Evolutionary conservation across 2,113 vertebrate genomes (phyloP), one percentile per base, ranked within the genome.

Genomic region (Gambusia holbrooki): DNA sequence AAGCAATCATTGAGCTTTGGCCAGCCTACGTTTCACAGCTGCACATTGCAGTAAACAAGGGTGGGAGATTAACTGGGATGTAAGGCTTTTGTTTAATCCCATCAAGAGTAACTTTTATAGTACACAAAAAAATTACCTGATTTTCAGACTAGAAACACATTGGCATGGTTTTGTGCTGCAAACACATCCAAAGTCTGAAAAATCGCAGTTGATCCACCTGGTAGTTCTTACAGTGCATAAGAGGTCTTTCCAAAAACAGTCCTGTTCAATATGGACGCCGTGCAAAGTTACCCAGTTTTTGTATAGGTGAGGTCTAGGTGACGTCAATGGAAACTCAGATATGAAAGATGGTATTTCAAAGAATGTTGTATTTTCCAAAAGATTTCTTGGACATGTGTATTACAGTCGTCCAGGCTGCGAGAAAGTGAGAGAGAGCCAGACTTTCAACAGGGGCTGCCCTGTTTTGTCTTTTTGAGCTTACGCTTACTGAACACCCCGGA

Each of bases 71-170:
- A 76, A 60, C 45, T 60, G 64, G 35, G 28, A 7, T 71, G 45
- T 60, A 73, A 40, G 40, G 32, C 1, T 17, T 69, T 35, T 67
- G 62, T 28, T 33, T 13, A 5, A 12, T 66, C 58, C 30, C 77
- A 63, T 63, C 17, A 27, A 22, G 14, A 40, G 69, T 79, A 65
- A 85, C 54, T 2, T 69, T 14, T 27, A 25, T 28, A 15, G 25
- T 37, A 32, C 76, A 62, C 45, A 45, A 42, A 4, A 42, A 15
- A 42, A 42, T 42, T 3, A 19, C 48, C 48, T 25, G 5, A 22
- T 25, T 51, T 51, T 51, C 7, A 22, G 15, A 25, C 48, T 19
- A 8, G 19, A 25, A 7, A 8, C 6, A 0, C 17, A 51, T 51
- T 19, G 19, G 48, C 4, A 25, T 51, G 48, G 19, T 51, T 51